Evolutionary conservation across 2,797 vertebrate genomes (phyloP).

Genomic region (Pangasius krempfi): DNA sequence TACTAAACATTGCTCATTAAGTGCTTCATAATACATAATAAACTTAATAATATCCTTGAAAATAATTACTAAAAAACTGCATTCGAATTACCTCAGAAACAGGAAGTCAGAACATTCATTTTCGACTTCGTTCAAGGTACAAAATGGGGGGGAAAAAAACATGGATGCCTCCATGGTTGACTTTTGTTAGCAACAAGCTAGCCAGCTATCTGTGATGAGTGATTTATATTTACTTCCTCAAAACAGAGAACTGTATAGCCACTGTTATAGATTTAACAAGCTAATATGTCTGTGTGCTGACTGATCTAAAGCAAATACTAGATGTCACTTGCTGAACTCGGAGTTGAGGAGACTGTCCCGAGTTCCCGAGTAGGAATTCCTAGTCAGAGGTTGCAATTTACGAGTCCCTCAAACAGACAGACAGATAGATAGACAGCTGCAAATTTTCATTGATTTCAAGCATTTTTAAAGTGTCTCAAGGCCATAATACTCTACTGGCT

Average conservation of each 20-base stretch:
- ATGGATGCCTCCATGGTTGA: neutral
- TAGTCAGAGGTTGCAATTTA: neutral
- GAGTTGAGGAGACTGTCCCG: neutral
- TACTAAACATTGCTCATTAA: neutral
- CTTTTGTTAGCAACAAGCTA: neutral
- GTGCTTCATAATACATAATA: neutral
- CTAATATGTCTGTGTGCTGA: neutral
- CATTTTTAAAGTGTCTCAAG: neutral
- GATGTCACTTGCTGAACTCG: neutral
- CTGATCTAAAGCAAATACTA: constrained; percentile 3
- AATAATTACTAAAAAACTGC: neutral
- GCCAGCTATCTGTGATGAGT: neutral
- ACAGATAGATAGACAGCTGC: neutral
- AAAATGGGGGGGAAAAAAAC: neutral
- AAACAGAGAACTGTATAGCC: neutral
- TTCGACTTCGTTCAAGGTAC: neutral
- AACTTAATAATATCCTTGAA: neutral
- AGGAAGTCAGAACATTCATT: neutral
- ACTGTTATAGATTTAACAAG: neutral
- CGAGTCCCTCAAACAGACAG: neutral
- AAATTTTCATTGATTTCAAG: neutral
- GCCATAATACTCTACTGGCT: neutral
- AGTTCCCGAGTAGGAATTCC: neutral
- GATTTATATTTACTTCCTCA: neutral
- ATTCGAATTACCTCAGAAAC: neutral